These are phyloP conservation scores for Perca flavescens DNA, from an alignment of 2,113 vertebrate species.

Conservation along the genomic window DNA sequence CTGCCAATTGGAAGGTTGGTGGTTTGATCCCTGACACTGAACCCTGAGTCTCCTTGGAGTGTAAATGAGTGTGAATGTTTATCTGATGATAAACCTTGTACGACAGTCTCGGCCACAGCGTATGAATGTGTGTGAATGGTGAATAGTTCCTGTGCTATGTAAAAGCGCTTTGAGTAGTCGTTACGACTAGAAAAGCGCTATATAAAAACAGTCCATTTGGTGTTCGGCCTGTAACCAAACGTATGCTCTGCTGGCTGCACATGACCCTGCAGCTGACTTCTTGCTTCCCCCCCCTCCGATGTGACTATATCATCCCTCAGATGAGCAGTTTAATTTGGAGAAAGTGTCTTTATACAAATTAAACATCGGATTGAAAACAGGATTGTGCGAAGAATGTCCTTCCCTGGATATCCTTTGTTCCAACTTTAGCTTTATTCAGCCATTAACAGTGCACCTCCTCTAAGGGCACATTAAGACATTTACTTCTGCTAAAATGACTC, in stretches of 20 bases:
- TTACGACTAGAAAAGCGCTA: too few relatives aligned
- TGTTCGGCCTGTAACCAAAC: background rate
- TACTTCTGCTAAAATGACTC: slow-evolving; percentile 5
- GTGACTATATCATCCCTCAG: background rate
- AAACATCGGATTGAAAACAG: background rate
- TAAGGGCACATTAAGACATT: slow-evolving; percentile 4
- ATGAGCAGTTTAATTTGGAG: background rate
- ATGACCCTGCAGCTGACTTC: slow-evolving; percentile 15
- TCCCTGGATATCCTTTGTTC: background rate
- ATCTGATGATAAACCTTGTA: too few relatives aligned
- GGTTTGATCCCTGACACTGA: too few relatives aligned
- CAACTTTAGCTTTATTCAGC: slow-evolving; percentile 15
- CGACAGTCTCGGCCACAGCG: too few relatives aligned
- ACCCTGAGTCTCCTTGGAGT: too few relatives aligned
- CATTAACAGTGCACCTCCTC: background rate
- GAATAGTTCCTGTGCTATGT: too few relatives aligned
- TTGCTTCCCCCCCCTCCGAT: too few relatives aligned
- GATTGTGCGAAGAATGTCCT: background rate
- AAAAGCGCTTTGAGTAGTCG: too few relatives aligned
- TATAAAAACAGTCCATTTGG: background rate
- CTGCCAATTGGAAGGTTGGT: too few relatives aligned
- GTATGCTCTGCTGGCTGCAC: background rate
- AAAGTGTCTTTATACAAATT: background rate
- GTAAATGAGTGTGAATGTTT: too few relatives aligned
- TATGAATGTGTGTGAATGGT: too few relatives aligned